A percentile compares a stretch with the other conserved stretches of the same genome.
These are phyloP conservation scores for Macroramphosus scolopax DNA, from an alignment of 2,797 vertebrate species.

Conservation along the genomic window DNA sequence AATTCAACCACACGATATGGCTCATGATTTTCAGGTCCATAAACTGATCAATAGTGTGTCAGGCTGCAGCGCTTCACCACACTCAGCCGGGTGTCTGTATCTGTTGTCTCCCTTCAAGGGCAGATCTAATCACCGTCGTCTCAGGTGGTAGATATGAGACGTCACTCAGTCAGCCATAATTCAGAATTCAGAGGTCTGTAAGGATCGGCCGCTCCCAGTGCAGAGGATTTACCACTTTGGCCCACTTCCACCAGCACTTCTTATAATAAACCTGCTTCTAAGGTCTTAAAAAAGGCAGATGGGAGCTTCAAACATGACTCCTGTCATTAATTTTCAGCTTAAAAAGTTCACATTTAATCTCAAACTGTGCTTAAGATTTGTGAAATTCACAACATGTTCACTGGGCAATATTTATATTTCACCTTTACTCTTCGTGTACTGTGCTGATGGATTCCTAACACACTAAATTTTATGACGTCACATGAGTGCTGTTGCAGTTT, in stretches of 20 bases:
- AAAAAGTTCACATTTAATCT: neutral
- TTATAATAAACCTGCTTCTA: conserved; percentile 20
- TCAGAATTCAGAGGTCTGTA: conserved; percentile 25
- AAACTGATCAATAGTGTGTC: conserved; percentile 12
- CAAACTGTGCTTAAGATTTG: conserved; percentile 7
- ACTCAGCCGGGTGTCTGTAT: neutral
- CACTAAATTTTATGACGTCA: conserved; percentile 2
- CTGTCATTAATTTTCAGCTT: conserved; percentile 4
- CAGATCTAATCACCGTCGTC: conserved; percentile 46
- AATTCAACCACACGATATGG: conserved; percentile 1
- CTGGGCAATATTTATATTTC: conserved; percentile 28
- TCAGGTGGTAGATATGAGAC: conserved; percentile 53
- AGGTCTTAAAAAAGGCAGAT: conserved; percentile 34
- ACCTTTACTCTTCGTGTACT: neutral
- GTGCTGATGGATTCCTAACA: neutral
- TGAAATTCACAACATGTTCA: no score
- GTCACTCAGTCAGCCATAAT: conserved; percentile 34
- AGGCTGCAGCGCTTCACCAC: conserved; percentile 11
- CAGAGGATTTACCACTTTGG: conserved; percentile 31
- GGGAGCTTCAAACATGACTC: neutral
- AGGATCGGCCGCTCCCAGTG: conserved; percentile 14
- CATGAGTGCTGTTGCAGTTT: conserved; percentile 13
- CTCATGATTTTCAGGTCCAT: conserved; percentile 10
- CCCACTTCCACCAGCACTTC: conserved; percentile 10
- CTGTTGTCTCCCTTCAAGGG: conserved; percentile 30